Evolutionary conservation across 2,888 invertebrate genomes (phyloP).

Genomic region (Agrochola lota): DNA sequence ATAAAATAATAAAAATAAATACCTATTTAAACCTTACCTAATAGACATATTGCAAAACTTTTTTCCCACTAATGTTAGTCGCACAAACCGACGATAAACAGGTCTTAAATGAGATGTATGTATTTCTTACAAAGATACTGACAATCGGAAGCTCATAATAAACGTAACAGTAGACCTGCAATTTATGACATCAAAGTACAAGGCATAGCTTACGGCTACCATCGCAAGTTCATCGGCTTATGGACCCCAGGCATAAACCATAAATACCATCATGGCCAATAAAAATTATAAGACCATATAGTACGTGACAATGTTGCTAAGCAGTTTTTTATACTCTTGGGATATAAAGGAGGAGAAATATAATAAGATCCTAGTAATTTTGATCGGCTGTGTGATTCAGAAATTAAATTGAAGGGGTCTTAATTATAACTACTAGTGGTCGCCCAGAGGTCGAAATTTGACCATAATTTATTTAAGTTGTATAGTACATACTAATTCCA

Average conservation of each 20-base stretch:
- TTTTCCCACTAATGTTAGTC: too few species aligned
- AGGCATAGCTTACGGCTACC: conserved; percentile 38
- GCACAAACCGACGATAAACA: not conserved
- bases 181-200: conserved; percentile 28
- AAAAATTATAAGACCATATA: conserved; percentile 55
- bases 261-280: conserved; percentile 41
- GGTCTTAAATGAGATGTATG: too few species aligned
- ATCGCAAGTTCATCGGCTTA: conserved; percentile 46
- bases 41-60: too few species aligned
- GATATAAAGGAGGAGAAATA: conserved; percentile 12
- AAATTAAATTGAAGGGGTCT: not conserved
- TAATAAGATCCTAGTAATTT: not conserved
- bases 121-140: conserved; percentile 8
- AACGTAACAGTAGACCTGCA: conserved; percentile 7
- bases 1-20: too few species aligned
- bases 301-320: conserved; percentile 57
- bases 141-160: conserved; percentile 38
- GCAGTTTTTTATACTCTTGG: conserved; percentile 16
- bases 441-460: too few species aligned
- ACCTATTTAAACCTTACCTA: too few species aligned
- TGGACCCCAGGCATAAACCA: conserved; percentile 39
- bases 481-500: too few species aligned
- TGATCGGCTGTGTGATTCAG: not conserved
- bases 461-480: too few species aligned
- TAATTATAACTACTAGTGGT: not conserved